Evolutionary conservation across 2,797 vertebrate species (phyloP), one percentile per base, ranked within the genome.

Genomic region (Nyctibius grandis): DNA sequence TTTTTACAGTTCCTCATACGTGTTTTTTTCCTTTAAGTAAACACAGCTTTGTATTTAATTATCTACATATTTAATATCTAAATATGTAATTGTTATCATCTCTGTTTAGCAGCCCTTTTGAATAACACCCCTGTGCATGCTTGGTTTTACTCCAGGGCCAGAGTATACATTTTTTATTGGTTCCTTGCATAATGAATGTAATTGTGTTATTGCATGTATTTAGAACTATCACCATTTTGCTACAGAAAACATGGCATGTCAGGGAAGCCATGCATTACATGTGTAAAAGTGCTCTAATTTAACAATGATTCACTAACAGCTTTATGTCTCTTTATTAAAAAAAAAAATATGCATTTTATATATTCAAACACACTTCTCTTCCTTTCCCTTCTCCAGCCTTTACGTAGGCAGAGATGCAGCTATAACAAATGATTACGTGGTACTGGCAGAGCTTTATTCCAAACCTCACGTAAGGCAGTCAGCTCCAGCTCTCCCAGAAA

Each of bases 151-250:
- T 53, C 48, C 29, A 63, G 14, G 12, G 26, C 4, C 2, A 5
- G 2, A 36, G 9, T 11, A 57, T 9, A 50, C 0, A 3, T 51
- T 84, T 74, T 11, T 29, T 5, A 44, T 4, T 26, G 3, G 6
- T 48, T 59, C 80, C 38, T 63, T 67, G 15, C 13, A 36, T 29
- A 67, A 17, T 21, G 56, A n/a, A 47, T 8, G 2, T 18, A 53
- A 36, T 68, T 68, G 22, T 44, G 23, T 53, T 48, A 44, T 8
- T 45, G 11, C 42, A 34, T 64, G 16, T n/a, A 82, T 22, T 69
- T 56, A 79, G 22, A 29, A 38, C 7, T 70, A 18, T 5, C 23
- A 22, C 36, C 70, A 48, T 59, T 75, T 64, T 59, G 47, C 56
- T 56, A 47, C 42, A 65, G 53, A 65, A 89, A 68, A 50, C 7